phyloP scores from a whole-genome alignment of 1,140 invertebrate genomes.

The Goniozus legneri region DNA sequence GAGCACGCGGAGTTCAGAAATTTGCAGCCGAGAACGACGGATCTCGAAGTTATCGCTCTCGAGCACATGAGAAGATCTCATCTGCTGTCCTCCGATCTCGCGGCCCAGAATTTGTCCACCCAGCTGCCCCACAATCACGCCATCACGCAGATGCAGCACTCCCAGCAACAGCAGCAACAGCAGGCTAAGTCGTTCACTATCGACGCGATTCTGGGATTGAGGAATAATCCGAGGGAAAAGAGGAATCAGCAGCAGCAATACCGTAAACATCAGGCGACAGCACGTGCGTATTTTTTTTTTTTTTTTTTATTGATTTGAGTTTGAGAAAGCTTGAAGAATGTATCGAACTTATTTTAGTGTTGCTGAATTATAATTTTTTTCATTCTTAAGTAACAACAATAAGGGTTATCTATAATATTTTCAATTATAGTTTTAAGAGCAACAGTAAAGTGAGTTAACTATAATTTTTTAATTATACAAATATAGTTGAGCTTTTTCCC shows the following conservation, averaged over 20 bases:
- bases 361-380: too few species aligned
- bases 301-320: too few species aligned
- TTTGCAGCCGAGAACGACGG: conserved; percentile 35
- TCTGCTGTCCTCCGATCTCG: conserved; percentile 33
- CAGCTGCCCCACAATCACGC: conserved; percentile 38
- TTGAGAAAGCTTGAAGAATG: too few species aligned
- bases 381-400: too few species aligned
- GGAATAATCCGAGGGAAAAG: conserved; percentile 47
- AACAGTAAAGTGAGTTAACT: too few species aligned
- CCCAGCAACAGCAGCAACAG: conserved; percentile 45
- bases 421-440: too few species aligned
- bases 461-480: too few species aligned
- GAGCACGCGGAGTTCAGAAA: conserved; percentile 37
- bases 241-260: conserved; percentile 36
- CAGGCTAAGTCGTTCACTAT: conserved; percentile 72
- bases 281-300: too few species aligned
- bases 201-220: conserved; percentile 73
- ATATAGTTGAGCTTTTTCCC: too few species aligned
- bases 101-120: conserved; percentile 35
- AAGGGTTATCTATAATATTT: too few species aligned
- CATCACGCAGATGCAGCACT: conserved; percentile 36
- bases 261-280: conserved; percentile 37
- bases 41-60: conserved; percentile 39
- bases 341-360: too few species aligned
- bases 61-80: conserved; percentile 44